Evolutionary conservation across 2,797 vertebrate species (phyloP), one percentile per base, ranked within the genome.

Genomic region (Pygocentrus nattereri): DNA sequence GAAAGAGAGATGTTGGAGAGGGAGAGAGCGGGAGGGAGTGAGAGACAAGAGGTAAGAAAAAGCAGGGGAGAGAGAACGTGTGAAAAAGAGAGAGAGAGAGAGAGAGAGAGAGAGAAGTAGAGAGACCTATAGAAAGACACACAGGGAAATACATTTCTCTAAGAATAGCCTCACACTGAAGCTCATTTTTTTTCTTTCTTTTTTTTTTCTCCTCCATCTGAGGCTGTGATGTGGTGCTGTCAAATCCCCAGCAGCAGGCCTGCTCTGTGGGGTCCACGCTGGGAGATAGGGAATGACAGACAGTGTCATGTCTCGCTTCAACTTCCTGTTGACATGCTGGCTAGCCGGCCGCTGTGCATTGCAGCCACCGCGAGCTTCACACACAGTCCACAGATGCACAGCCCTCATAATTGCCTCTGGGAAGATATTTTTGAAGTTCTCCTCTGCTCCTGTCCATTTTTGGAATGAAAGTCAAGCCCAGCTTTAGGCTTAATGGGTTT

Each of bases 211-310:
- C 85, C 87, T 90, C 54, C 82, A 88, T 78, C 65, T 85, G 88
- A 82, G 52, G 88, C 87, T 88, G 85, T 88, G 84, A 85, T 74
- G 79, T 80, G 87, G 88, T 86, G 74, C 87, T 90, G 90, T 90
- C 91, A 92, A 77, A 83, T 90, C 82, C 76, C 90, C 79, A 73
- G 41, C 52, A 58, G 74, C 61, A 62, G 87, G 87, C 81, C 88
- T 87, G 89, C 88, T 89, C 81, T 88, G 85, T 1, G 0, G 78
- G 61, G 74, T 73, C 61, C 34, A 61, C 19, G 62, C 83, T 81
- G 41, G 61, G 49, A 73, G 91, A 90, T 73, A 85, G 86, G 89
- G 79, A 76, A 82, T 85, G 89, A 92, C 86, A 93, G 83, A 78
- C 83, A 85, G 82, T 30, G 62, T 79, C 91, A 90, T 83, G 88